phyloP scores from a whole-genome alignment of 2,797 vertebrate genomes.

The Antennarius maculatus region DNA sequence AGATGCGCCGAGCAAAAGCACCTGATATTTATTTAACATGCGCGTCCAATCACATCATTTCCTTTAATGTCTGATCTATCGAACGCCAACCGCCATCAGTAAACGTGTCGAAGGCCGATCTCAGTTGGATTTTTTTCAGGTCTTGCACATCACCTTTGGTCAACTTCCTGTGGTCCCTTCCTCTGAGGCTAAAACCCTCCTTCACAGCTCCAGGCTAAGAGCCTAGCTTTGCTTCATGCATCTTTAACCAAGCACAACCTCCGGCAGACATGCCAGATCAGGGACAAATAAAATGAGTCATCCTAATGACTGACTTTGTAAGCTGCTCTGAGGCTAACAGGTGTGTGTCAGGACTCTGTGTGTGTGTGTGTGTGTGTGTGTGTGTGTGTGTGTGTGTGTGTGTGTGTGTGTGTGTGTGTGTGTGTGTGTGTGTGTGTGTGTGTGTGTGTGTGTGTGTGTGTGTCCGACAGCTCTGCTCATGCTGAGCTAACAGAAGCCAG shows the following conservation, averaged over 20 bases:
- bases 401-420: not conserved
- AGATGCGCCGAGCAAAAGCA: too few species aligned
- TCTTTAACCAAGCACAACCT: constrained; percentile 14
- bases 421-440: not conserved
- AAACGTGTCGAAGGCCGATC: too few species aligned
- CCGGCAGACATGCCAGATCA: not conserved
- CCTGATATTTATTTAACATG: too few species aligned
- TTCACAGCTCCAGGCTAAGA: not conserved
- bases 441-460: not conserved
- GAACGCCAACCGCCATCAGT: too few species aligned
- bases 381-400: not conserved
- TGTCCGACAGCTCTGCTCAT: constrained; percentile 33
- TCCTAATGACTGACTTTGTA: constrained; percentile 37
- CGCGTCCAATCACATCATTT: too few species aligned
- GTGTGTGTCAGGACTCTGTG: constrained; percentile 14
- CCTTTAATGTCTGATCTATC: too few species aligned
- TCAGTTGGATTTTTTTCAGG: too few species aligned
- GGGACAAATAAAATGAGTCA: constrained; percentile 32
- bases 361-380: not conserved
- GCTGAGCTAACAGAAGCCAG: constrained; percentile 51
- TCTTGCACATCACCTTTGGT: not conserved
- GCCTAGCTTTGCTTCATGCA: not conserved
- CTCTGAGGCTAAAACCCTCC: not conserved
- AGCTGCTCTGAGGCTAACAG: constrained; percentile 28
- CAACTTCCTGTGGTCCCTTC: too few species aligned